Conservation (phyloP, 2,797 vertebrate species). For the Danio kyathit region DNA sequence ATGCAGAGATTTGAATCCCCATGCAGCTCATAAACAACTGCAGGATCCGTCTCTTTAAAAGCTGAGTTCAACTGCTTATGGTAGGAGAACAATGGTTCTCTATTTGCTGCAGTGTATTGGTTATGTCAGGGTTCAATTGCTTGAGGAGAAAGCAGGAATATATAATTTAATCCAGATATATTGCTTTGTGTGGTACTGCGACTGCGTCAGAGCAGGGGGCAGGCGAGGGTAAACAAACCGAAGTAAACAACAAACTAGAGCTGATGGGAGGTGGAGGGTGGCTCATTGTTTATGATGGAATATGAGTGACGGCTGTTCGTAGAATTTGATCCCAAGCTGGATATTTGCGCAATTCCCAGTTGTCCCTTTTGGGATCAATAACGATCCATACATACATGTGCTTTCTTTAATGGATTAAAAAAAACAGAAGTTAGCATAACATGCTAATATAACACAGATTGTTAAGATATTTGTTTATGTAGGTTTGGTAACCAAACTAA, state of each 20-base stretch:
- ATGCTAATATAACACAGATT: not conserved
- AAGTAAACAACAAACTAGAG: constrained; percentile 51
- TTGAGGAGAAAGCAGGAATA: constrained; percentile 61
- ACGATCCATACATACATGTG: not conserved
- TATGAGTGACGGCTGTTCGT: not conserved
- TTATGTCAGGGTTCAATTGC: constrained; percentile 7
- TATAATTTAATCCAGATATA: constrained; percentile 72
- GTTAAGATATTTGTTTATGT: not conserved
- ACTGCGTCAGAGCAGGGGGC: constrained; percentile 65
- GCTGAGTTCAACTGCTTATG: constrained; percentile 2
- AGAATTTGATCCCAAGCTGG: not conserved
- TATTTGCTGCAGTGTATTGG: constrained; percentile 14
- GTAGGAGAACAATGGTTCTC: constrained; percentile 34
- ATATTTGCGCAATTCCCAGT: not conserved
- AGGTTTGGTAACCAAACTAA: not conserved
- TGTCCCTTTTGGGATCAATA: not conserved
- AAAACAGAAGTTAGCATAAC: not conserved
- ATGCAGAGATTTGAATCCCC: not conserved
- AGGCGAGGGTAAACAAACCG: constrained; percentile 61
- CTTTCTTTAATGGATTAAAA: not conserved
- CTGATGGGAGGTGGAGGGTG: constrained; percentile 4
- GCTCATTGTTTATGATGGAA: not conserved
- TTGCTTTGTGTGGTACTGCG: constrained; percentile 60
- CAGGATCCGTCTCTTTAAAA: constrained; percentile 13
- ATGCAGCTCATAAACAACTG: constrained; percentile 14